Evolutionary conservation across 2,797 vertebrate species (phyloP).

Genomic region (Etheostoma perlongum): DNA sequence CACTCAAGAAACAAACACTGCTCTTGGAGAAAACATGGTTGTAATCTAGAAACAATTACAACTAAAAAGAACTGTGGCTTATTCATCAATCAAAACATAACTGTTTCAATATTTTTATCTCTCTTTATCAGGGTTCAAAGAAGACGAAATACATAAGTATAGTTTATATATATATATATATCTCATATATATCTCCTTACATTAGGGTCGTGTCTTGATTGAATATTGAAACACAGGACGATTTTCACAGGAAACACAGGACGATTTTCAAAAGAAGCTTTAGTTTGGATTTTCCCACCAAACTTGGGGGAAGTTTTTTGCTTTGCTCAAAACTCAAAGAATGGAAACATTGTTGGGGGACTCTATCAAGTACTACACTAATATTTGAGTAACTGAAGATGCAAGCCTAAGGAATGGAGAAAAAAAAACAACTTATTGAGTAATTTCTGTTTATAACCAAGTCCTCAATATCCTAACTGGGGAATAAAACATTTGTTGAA

Average conservation of each 20-base stretch:
- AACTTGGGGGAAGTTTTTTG: too few relatives aligned
- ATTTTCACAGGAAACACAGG: background rate
- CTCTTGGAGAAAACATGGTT: slow-evolving; percentile 1
- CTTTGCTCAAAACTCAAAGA: slow-evolving; percentile 12
- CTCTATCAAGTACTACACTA: slow-evolving; percentile 2
- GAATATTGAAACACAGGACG: background rate
- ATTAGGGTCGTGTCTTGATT: background rate
- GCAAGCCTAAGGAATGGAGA: slow-evolving; percentile 4
- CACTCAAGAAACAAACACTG: slow-evolving; percentile 3
- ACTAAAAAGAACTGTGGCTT: background rate
- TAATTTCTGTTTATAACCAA: too few relatives aligned
- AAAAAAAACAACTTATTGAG: background rate
- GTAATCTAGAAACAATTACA: background rate
- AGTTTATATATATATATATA: background rate
- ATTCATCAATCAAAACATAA: background rate
- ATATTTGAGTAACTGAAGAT: background rate
- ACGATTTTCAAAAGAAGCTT: slow-evolving; percentile 3
- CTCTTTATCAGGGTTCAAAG: background rate
- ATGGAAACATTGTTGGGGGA: background rate
- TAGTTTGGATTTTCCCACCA: background rate
- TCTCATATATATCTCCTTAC: background rate
- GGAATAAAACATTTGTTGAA: too few relatives aligned
- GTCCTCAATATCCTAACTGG: too few relatives aligned
- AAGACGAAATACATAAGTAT: background rate
- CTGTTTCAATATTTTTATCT: background rate